Evolutionary conservation across 2,797 vertebrate genomes (phyloP).

Genomic region (Hipposideros larvatus): DNA sequence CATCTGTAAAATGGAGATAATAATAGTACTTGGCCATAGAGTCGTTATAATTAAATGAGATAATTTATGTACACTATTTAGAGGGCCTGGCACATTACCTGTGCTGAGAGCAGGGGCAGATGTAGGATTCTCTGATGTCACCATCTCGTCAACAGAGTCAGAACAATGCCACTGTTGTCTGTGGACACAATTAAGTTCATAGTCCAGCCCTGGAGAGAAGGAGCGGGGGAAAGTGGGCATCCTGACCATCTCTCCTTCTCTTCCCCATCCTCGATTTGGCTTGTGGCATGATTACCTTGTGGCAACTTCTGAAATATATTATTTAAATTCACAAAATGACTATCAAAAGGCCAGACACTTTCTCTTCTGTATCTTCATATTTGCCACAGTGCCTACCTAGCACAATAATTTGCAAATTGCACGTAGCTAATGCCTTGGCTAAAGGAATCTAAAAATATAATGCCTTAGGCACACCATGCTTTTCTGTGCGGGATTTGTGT

Average conservation of each 20-base stretch:
- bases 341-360: slow-evolving; percentile 19
- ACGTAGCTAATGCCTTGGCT: slow-evolving; percentile 4
- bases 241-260: background rate
- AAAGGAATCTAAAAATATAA: slow-evolving; percentile 48
- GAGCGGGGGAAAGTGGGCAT: slow-evolving; percentile 13
- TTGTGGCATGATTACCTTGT: slow-evolving; percentile 20
- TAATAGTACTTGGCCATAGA: background rate
- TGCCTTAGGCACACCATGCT: background rate
- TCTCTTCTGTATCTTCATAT: slow-evolving; percentile 26
- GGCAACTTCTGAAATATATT: slow-evolving; percentile 48
- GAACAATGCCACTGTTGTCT: background rate
- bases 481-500: slow-evolving; percentile 31
- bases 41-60: slow-evolving; percentile 60
- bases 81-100: background rate
- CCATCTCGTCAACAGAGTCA: slow-evolving; percentile 25
- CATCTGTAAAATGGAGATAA: slow-evolving; percentile 21
- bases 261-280: slow-evolving; percentile 41
- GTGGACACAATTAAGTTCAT: background rate
- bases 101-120: background rate
- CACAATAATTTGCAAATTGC: slow-evolving; percentile 34
- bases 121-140: background rate
- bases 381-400: background rate
- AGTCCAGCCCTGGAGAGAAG: background rate
- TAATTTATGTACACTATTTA: slow-evolving; percentile 41
- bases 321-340: slow-evolving; percentile 56